Base-by-base conservation (phyloP, 1,140 invertebrate genomes). In the Odontomachus brunneus region DNA sequence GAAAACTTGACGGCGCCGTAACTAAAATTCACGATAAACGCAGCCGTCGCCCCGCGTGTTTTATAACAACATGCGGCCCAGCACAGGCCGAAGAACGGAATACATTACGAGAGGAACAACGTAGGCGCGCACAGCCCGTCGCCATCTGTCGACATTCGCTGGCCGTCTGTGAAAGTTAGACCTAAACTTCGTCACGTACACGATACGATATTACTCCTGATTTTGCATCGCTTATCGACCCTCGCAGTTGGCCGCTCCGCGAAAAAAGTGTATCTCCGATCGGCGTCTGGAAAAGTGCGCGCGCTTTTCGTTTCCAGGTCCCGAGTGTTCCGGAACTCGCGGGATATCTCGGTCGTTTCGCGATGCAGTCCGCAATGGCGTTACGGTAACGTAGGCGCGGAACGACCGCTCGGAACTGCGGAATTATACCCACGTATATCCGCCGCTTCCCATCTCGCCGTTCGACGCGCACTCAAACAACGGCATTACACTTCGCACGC, bases 41-140 rank as follows among this genome's bases (percentile, higher is more conserved):
- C 89, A 90, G 88, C 89, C 89, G 88, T 82, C 88, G 59, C 86
- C 17, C 33, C 55, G 38, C 57, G 66, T 48, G 57, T 86, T 78
- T 62, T 84, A 87, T 88, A 91, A 89, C 88, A 90, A 90, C 90
- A 92, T 88, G 92, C 92, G 91, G 88, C 80, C 83, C 82, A 83
- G n/a, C n/a, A 91, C 90, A 91, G 84, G 78, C 84, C 76, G 76
- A 85, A 91, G 57, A 89, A 83, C 81, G 63, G 90, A 91, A 92
- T 91, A 91, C 80, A 92, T 92, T 92, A 91, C 73, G 80, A 87
- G 75, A 82, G 86, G 85, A 75, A 72, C 69, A 80, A 76, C 74
- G 59, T 85, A 86, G n/a, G n/a, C 59, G 33, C 22, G 82, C 66
- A 15, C 66, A 33, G 82, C 66, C 83, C 65, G 78, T 63, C 78